phyloP scores from a whole-genome alignment of 35 echinoderm and acorn worm genomes.

The Anneissia japonica region DNA sequence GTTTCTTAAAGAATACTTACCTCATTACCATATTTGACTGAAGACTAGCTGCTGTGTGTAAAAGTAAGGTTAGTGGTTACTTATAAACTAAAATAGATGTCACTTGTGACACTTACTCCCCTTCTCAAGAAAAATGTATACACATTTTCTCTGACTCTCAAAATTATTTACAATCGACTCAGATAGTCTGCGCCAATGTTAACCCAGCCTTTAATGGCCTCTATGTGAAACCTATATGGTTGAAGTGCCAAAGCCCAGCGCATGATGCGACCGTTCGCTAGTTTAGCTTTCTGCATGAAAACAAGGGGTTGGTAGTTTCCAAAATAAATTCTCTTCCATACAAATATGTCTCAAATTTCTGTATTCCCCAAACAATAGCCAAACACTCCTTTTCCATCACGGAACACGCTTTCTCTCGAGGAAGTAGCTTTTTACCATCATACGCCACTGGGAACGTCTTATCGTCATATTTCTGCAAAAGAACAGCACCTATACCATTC shows the following conservation, averaged over 20 bases:
- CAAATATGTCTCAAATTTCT: slow-evolving; percentile 22
- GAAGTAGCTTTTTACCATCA: slow-evolving; percentile 14
- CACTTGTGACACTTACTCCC: no score
- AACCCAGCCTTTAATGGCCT: slow-evolving; percentile 16
- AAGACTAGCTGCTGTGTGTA: no score
- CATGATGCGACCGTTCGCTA: slow-evolving; percentile 10
- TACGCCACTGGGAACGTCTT: background rate
- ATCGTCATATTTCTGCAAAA: slow-evolving; percentile 19
- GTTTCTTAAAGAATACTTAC: no score
- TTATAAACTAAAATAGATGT: no score
- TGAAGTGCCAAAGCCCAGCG: slow-evolving; percentile 25
- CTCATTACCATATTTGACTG: no score
- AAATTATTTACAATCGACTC: no score
- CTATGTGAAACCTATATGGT: slow-evolving; percentile 8
- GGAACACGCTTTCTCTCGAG: background rate
- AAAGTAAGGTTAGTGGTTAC: no score
- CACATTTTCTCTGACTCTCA: no score
- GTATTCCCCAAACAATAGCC: slow-evolving; percentile 19
- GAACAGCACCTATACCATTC: slow-evolving; percentile 11
- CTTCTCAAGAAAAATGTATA: no score
- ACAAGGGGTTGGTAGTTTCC: slow-evolving; percentile 23
- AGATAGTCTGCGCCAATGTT: slow-evolving; percentile 23
- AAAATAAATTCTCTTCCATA: slow-evolving; percentile 23
- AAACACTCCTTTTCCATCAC: background rate
- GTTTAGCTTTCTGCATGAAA: background rate